Base-by-base conservation (phyloP, 92 coral and sea anemone genomes). In the Pocillopora meandrina region DNA sequence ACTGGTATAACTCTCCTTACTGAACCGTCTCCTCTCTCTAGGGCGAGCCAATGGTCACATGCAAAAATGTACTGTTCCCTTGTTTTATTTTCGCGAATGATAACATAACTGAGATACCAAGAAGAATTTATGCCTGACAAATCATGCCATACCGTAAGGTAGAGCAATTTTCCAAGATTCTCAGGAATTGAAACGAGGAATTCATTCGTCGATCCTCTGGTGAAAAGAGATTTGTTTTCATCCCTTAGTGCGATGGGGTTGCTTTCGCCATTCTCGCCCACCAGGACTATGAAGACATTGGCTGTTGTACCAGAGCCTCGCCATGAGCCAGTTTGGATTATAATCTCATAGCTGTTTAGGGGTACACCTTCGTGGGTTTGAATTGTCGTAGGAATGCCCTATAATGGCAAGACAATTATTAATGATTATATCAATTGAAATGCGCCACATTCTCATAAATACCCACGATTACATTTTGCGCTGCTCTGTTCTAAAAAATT, bases 21-120 rank as follows among this genome's bases (percentile, higher is more conserved):
- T 2, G 79, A 72, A 10, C 96, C 94, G 82, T 93, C 96, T 61
- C 86, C 96, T 63, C 79, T 93, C 59, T 93, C 96, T 36, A 93
- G 71, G 71, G 94, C 94, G 36, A 93, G 80, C 96, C 96, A 93
- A 42, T 83, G 90, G 76, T 90, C 90, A 57, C 93, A 88, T 13
- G 86, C 86, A 67, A 87, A 93, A 78, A 93, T 82, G 87, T 87
- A 67, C 56, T 81, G 65, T 58, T 81, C 68, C n/a, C 59, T 61
- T 69, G 77, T 18, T 12, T 56, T 31, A 82, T 35, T 85, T 56
- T 93, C 87, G 66, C 87, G 84, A 49, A 90, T 82, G 35, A 90
- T 88, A 64, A 85, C 87, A 61, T 85, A 84, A 23, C 88, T 85
- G 72, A 93, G 84, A n/a, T 87, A 83, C 93, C 93, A 90, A 42